A percentile compares a stretch with the other conserved stretches of the same genome.
Conservation (phyloP, 2,797 vertebrate genomes). For the Siniperca obscura region DNA sequence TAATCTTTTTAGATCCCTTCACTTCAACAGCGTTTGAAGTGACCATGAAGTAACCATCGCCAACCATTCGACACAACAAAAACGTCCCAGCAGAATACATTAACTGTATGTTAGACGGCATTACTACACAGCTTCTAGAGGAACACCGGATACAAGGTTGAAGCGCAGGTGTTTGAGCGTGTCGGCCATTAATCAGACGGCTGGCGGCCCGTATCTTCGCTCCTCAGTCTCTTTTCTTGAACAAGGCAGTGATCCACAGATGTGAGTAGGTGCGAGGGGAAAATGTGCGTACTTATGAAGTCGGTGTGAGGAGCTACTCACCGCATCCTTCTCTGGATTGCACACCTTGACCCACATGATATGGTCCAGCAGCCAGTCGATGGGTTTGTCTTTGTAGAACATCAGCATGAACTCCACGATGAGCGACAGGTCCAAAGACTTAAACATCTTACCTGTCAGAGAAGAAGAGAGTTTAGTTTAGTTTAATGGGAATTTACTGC, state of each 20-base stretch:
- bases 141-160: not conserved
- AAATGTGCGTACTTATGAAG: not conserved
- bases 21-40: not conserved
- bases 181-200: not conserved
- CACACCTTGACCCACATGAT: conserved; percentile 99
- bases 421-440: conserved; percentile 95
- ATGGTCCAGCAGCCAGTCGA: conserved; percentile 98
- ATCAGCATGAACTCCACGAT: conserved; percentile 99
- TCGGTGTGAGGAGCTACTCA: conserved; percentile 76
- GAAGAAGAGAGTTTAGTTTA: not conserved
- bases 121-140: not conserved
- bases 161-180: too few relatives aligned
- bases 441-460: conserved; percentile 95
- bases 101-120: not conserved
- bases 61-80: too few relatives aligned
- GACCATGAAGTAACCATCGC: too few relatives aligned
- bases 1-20: not conserved
- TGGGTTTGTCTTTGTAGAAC: conserved; percentile 99
- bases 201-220: too few relatives aligned
- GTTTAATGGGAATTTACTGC: not conserved
- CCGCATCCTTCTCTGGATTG: conserved; percentile 98
- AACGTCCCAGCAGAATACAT: not conserved
- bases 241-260: not conserved
- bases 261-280: not conserved
- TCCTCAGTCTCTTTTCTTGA: too few relatives aligned